A percentile compares a stretch with the other conserved stretches of the same genome.
Conservation (phyloP, 1,140 invertebrate genomes). For the Telenomus remus region DNA sequence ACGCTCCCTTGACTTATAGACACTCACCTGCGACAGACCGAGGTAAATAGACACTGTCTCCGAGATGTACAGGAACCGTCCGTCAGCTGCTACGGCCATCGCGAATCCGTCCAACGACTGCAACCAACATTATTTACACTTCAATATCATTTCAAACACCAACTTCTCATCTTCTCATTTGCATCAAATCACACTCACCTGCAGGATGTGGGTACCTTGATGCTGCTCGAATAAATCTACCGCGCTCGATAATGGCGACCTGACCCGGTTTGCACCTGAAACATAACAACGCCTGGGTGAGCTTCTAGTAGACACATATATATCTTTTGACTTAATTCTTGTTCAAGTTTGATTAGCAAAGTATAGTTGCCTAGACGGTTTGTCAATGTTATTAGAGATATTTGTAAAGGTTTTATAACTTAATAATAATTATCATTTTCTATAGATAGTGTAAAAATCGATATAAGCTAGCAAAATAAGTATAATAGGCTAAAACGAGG, state of each 20-base stretch:
- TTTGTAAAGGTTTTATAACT: too few species aligned
- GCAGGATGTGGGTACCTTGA: constrained; percentile 97
- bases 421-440: too few species aligned
- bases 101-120: constrained; percentile 98
- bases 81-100: constrained; percentile 94
- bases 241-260: constrained; percentile 80
- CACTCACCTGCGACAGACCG: constrained; percentile 94
- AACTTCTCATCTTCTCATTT: constrained; percentile 4
- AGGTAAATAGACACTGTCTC: constrained; percentile 99
- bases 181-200: constrained; percentile 79
- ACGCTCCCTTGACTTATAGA: constrained; percentile 38
- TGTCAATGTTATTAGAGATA: too few species aligned
- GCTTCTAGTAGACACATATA: too few species aligned
- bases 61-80: constrained; percentile 97
- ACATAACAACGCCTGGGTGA: constrained; percentile 59
- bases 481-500: too few species aligned
- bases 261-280: constrained; percentile 81
- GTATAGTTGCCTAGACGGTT: too few species aligned
- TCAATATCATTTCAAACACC: not conserved
- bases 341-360: too few species aligned
- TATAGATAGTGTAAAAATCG: too few species aligned
- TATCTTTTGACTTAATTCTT: too few species aligned
- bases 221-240: constrained; percentile 95
- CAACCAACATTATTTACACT: constrained; percentile 68
- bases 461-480: too few species aligned